Evolutionary conservation across 2,797 vertebrate genomes (phyloP), one percentile per base, ranked within the genome.

Genomic region (Lacerta bilineata): DNA sequence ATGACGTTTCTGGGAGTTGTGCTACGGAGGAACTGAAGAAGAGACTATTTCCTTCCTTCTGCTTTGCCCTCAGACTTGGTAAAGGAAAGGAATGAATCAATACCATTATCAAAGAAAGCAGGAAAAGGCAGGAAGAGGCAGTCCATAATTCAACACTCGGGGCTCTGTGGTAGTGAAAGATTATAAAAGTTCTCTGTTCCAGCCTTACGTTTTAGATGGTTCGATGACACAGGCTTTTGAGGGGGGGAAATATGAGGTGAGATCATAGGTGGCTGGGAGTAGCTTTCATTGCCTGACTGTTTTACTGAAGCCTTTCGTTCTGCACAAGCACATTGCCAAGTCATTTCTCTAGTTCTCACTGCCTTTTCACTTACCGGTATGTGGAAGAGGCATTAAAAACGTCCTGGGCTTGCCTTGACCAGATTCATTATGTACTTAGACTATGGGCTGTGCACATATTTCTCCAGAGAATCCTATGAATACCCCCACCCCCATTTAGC

Each of bases 281-380:
- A 87, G 55, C 4, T 89, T 85, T 20, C 36, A 68, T 66, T 79
- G 8, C 43, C 66, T 55, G 77, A 7, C 33, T 85, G 17, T 83
- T 89, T 55, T 75, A 74, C 8, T 41, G 41, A n/a, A 27, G 10
- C 18, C 13, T 80, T 87, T 80, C 39, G 5, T 36, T 61, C 43
- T 79, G 29, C 59, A 86, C 11, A 7, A 5, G 13, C 5, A 43
- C 1, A 59, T 83, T 41, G 17, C 77, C 33, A 86, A 61, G 20
- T 66, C n/a, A 86, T 86, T 86, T 88, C 76, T 84, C 17, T 72
- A 33, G 64, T 77, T 75, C 59, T 77, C 36, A 15, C 50, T 72
- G 33, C 72, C 74, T 72, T 15, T 92, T 33, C 33, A 6, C 27
- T 29, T 27, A 33, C 33, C 33, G 33, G 33, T 33, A 5, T 2